phyloP scores from a whole-genome alignment of 2,797 vertebrate genomes.

The Aotus griseimembra region DNA sequence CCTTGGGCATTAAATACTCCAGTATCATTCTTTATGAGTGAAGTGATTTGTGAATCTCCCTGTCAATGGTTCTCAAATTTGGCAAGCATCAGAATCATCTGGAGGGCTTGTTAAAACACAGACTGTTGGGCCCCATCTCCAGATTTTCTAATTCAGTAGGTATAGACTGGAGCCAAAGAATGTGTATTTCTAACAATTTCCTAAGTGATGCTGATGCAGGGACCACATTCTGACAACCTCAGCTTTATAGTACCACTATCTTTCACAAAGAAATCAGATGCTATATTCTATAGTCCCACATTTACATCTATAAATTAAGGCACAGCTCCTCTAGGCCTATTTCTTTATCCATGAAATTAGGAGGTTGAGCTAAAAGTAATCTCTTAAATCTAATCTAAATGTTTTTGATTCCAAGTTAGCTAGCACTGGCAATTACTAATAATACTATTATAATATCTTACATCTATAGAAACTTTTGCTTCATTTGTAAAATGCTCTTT shows the following conservation, averaged over 20 bases:
- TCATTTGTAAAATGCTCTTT: background rate
- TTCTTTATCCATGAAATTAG: background rate
- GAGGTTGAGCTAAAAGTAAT: background rate
- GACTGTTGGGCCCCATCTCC: background rate
- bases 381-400: background rate
- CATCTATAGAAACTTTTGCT: background rate
- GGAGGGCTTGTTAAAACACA: background rate
- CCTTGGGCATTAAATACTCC: background rate
- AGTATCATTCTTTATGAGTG: background rate
- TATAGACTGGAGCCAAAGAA: background rate
- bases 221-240: background rate
- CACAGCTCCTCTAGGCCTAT: background rate
- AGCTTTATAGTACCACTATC: background rate
- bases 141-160: background rate
- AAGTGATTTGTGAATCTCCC: background rate
- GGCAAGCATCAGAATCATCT: background rate
- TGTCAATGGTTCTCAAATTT: background rate
- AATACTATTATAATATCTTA: background rate
- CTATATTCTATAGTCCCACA: background rate
- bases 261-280: conserved; percentile 3
- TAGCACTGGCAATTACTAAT: background rate
- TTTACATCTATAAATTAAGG: background rate
- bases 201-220: background rate
- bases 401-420: background rate
- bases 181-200: background rate